phyloP scores from a whole-genome alignment of 2,888 invertebrate genomes.

The Rambutsinella grinnellia region DNA sequence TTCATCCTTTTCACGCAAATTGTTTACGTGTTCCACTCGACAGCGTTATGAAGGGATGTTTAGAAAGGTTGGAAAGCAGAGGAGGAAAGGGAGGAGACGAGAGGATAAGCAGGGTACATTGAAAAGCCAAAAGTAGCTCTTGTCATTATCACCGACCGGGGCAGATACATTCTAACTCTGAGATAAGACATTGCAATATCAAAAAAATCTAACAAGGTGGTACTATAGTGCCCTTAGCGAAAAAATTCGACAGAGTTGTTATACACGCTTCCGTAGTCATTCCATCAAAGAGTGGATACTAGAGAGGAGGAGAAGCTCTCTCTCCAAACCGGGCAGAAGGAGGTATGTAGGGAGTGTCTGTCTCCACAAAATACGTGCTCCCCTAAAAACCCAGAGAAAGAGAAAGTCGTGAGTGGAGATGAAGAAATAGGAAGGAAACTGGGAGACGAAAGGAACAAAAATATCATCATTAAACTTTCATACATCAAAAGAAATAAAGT shows the following conservation, averaged over 20 bases:
- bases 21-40: too few species aligned
- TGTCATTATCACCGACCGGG: too few species aligned
- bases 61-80: not conserved
- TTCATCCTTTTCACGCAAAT: too few species aligned
- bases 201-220: not conserved
- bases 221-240: conserved; percentile 10
- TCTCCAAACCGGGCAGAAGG: not conserved
- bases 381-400: conserved; percentile 23
- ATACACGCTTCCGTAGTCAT: conserved; percentile 32
- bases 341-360: not conserved
- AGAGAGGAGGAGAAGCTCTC: not conserved
- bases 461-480: conserved; percentile 66
- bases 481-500: conserved; percentile 65
- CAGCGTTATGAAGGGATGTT: too few species aligned
- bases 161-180: too few species aligned
- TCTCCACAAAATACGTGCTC: conserved; percentile 5
- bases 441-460: conserved; percentile 59
- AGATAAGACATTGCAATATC: not conserved
- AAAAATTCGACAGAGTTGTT: conserved; percentile 26
- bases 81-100: not conserved
- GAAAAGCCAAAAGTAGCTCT: conserved; percentile 5
- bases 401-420: conserved; percentile 27
- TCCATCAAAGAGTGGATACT: conserved; percentile 1
- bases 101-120: conserved; percentile 7
- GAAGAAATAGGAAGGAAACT: conserved; percentile 13